These are phyloP conservation scores for Callaeas wilsoni DNA, from an alignment of 2,113 vertebrate genomes.

Conservation along the genomic window DNA sequence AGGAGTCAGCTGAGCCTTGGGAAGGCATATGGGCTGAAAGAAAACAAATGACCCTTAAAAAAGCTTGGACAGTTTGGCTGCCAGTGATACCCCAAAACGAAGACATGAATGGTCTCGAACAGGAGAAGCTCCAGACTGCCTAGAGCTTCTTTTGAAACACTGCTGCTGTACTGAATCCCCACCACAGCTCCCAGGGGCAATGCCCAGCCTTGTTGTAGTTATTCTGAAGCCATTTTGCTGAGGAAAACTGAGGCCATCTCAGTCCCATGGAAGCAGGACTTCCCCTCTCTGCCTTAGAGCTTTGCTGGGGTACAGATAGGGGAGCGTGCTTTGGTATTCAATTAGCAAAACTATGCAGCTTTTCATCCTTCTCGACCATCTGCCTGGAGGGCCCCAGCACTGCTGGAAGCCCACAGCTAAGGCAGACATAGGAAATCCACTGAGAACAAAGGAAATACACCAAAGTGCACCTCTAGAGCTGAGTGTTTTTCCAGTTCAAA, in stretches of 20 bases:
- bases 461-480: not conserved
- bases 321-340: not conserved
- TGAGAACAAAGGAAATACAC: not conserved
- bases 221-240: not conserved
- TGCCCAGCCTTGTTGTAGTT: fast-evolving
- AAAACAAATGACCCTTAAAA: not conserved
- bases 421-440: conserved; percentile 9
- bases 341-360: conserved; percentile 2
- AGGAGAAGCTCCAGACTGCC: not conserved
- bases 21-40: not conserved
- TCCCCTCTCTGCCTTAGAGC: not conserved
- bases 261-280: not conserved
- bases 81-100: not conserved
- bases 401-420: not conserved
- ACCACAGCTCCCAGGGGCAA: not conserved
- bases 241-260: not conserved
- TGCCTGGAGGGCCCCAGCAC: not conserved
- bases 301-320: not conserved
- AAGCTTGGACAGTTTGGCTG: not conserved
- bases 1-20: not conserved
- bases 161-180: not conserved
- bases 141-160: not conserved
- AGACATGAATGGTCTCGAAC: not conserved
- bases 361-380: not conserved
- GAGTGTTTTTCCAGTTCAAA: not conserved